Evolutionary conservation across 1,140 invertebrate genomes (phyloP), one percentile per base, ranked within the genome.

Genomic region (Diachasma alloeum): DNA sequence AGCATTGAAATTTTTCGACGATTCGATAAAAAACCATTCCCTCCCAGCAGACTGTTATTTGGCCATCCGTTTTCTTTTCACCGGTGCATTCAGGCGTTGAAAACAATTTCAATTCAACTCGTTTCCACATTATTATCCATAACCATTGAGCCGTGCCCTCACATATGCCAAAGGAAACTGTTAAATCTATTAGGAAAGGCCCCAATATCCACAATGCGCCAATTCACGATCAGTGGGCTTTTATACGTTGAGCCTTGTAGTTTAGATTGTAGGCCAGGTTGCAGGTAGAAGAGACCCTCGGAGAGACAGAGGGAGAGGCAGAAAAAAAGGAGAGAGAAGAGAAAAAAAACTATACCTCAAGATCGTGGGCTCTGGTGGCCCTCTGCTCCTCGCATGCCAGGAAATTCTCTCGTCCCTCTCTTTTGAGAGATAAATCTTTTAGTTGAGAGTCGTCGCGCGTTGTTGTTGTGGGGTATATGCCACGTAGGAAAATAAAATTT

Each of bases 261-360:
- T 68, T 42, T 69, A 24, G 11, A 53, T 53, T 19, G 48, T 42
- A n/a, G 63, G 17, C 53, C 31, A 56, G 17, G 22, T 46, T 42
- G 74, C 74, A 75, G 74, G 69, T 76, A 76, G 48, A 76, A 76
- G 37, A 11, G 37, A 42, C 48, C 36, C 48, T 70, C 67, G 59
- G 53, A 37, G n/a, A 48, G 48, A 39, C 63, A 31, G 17, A 37
- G 67, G 39, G 67, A 44, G 67, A 39, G 67, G 39, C 10, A 37
- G 4, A 69, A 37, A 37, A 26, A 69, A 69, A 19, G 4, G 13
- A 39, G 36, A n/a, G 36, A 19, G 39, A 26, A 46, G 22, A 48
- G 19, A 22, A 48, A 48, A 26, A 72, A 53, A n/a, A 17, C 4
- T 69, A 71, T 15, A 26, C 5, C 22, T 53, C 11, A 53, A 44